Conservation (phyloP, 2,888 invertebrate species). For the Aphodius sticticus region DNA sequence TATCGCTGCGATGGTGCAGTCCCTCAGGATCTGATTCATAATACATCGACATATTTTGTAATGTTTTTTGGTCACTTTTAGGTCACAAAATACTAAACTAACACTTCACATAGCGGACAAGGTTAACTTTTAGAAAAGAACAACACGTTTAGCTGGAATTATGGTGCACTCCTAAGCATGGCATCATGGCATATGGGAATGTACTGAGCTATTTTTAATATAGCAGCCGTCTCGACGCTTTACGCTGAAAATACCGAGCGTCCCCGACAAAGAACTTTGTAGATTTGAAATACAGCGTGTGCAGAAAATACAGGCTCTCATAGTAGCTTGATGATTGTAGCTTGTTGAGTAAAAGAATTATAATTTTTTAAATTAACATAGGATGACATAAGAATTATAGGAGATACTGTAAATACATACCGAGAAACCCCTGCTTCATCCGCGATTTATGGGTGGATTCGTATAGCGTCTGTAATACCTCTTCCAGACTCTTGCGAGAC, state of each 20-base stretch:
- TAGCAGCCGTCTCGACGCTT: background rate
- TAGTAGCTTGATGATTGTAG: too few relatives aligned
- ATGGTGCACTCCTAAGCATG: background rate
- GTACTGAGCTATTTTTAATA: background rate
- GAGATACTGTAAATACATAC: too few relatives aligned
- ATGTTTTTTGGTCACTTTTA: background rate
- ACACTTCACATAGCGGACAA: background rate
- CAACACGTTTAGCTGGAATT: background rate
- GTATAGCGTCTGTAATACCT: too few relatives aligned
- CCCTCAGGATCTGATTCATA: conserved; percentile 55
- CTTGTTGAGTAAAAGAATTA: too few relatives aligned
- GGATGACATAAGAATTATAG: too few relatives aligned
- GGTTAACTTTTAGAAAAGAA: background rate
- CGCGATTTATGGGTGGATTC: too few relatives aligned
- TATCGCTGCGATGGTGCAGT: conserved; percentile 52
- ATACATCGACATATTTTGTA: conserved; percentile 12
- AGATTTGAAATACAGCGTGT: background rate
- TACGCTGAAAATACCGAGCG: background rate
- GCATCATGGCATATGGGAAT: background rate
- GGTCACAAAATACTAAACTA: background rate
- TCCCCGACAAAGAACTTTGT: too few relatives aligned
- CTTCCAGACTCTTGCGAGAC: too few relatives aligned
- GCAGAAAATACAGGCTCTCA: background rate
- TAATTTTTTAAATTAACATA: too few relatives aligned
- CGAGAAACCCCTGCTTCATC: too few relatives aligned